Base-by-base conservation (phyloP, 2,888 invertebrate genomes). In the Sinopyrophorus schimmeli region DNA sequence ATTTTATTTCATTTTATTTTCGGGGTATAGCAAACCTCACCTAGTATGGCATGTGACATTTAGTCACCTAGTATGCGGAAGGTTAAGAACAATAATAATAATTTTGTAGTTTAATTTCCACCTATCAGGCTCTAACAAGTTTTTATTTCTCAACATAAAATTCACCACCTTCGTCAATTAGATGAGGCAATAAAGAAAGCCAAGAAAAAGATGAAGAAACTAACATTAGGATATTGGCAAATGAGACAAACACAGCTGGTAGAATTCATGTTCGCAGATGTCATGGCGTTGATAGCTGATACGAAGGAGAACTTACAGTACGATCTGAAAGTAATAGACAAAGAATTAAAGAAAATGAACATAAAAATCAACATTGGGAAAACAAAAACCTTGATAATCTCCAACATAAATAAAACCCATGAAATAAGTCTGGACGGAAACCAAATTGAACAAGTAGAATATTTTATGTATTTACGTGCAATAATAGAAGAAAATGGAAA, bases 251-350 rank as follows among this genome's bases (percentile, higher is more conserved):
- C 24, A 27, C 34, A 39, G 23, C 11, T 47, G 27, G 38, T 20
- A 12, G 42, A 48, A 42, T 6, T 40, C 9, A 30, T 47, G 10
- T 42, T 52, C 28, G 41, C 47, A 40, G 52, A 52, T 18, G 41
- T 32, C 20, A 47, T 47, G 46, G 47, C 31, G 5, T 24, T 41
- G 18, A 23, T 52, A 23, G 37, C 40, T 20, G 24, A 20, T 14
- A 21, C 41, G n/a, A 28, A 23, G 32, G 23, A 32, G 24, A 28
- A 17, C 16, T 14, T 41, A 9, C 31, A 41, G 32, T 23, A 31
- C 7, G 32, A 41, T 14, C 20, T 41, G 1, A 30, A 27, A 4
- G 21, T 34, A 17, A 20, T 32, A 27, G 5, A 40, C 17, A 18
- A 42, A 26, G 41, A 34, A 48, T 11, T 41, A 11, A 14, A n/a